phyloP scores from a whole-genome alignment of 2,113 vertebrate species.

The Tenrec ecaudatus region DNA sequence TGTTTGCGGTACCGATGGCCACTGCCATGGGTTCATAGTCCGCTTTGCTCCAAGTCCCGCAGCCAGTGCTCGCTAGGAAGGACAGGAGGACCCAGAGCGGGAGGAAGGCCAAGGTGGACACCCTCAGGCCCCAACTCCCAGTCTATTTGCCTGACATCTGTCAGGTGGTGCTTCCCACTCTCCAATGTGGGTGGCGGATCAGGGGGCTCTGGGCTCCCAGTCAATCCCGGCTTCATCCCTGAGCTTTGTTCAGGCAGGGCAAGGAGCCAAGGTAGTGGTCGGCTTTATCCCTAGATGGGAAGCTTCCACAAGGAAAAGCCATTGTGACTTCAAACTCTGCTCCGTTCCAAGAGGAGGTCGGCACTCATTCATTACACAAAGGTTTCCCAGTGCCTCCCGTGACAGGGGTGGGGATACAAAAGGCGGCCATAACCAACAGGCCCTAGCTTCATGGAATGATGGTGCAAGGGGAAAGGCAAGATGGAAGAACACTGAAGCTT shows the following conservation, averaged over 20 bases:
- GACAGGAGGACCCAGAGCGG: not conserved
- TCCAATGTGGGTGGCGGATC: not conserved
- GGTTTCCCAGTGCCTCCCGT: not conserved
- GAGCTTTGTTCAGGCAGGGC: not conserved
- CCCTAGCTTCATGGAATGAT: not conserved
- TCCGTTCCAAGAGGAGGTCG: not conserved
- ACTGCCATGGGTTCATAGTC: not conserved
- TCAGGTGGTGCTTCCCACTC: not conserved
- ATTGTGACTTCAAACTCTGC: not conserved
- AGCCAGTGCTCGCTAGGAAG: not conserved
- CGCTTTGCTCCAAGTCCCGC: not conserved
- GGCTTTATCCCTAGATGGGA: not conserved
- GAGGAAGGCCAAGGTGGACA: not conserved
- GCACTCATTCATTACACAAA: not conserved
- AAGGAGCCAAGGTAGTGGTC: not conserved
- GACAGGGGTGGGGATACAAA: rapidly evolving
- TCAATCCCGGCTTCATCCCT: not conserved
- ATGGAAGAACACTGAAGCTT: not conserved
- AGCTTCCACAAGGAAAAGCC: not conserved
- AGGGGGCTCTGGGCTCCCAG: not conserved
- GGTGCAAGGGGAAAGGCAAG: not conserved
- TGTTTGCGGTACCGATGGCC: not conserved
- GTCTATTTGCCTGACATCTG: too few relatives aligned
- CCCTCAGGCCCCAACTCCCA: not conserved
- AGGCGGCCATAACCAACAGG: not conserved